phyloP scores from a whole-genome alignment of 2,113 vertebrate genomes.

The Phaetusa simplex region DNA sequence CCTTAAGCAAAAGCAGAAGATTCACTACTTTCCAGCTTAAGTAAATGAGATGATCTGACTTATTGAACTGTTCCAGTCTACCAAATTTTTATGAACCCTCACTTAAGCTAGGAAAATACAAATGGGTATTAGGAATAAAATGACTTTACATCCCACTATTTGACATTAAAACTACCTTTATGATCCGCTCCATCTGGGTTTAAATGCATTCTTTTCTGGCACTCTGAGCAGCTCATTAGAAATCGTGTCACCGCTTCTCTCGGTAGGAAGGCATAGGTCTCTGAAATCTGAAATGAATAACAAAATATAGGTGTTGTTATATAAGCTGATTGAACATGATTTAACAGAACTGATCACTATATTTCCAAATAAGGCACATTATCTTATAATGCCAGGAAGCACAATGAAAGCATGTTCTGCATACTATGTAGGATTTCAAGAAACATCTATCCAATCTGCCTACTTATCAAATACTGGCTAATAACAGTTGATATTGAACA shows the following conservation, averaged over 20 bases:
- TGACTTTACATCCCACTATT: constrained; percentile 61
- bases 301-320: constrained; percentile 68
- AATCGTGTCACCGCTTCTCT: constrained; percentile 88
- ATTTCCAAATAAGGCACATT: constrained; percentile 68
- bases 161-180: constrained; percentile 79
- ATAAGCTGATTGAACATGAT: constrained; percentile 52
- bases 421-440: constrained; percentile 64
- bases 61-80: constrained; percentile 61
- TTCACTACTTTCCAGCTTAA: constrained; percentile 37
- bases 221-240: constrained; percentile 89
- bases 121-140: constrained; percentile 67
- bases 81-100: constrained; percentile 43
- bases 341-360: constrained; percentile 60
- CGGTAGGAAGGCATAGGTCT: constrained; percentile 88
- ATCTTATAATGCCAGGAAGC: constrained; percentile 68
- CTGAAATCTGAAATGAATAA: constrained; percentile 85
- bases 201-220: constrained; percentile 91
- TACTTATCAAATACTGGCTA: constrained; percentile 12
- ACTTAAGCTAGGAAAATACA: constrained; percentile 59
- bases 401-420: constrained; percentile 69
- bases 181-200: constrained; percentile 86
- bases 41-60: constrained; percentile 57
- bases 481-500: background rate
- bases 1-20: constrained; percentile 23
- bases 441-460: constrained; percentile 62